Conservation (phyloP, 2,797 vertebrate species). For the Spatula versicolor region DNA sequence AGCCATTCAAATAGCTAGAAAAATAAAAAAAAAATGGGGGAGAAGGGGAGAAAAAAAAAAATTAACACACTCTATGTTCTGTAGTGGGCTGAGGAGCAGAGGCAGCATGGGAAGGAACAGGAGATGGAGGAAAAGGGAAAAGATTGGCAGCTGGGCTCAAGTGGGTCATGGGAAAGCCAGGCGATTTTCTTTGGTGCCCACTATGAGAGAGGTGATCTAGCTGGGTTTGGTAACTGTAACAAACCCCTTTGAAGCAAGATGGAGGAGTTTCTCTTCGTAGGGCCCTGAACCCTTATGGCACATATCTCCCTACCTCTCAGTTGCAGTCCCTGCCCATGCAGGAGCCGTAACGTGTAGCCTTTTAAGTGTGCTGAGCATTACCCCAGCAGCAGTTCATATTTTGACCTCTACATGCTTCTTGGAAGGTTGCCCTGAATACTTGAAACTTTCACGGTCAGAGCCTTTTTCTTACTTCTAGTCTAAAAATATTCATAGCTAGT, state of each 20-base stretch:
- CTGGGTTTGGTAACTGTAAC: not conserved
- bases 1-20: not conserved
- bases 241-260: not conserved
- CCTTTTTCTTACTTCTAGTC: not conserved
- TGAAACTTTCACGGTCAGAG: not conserved
- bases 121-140: not conserved
- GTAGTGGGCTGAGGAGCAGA: not conserved
- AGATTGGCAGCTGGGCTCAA: not conserved
- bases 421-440: not conserved
- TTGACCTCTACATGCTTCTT: not conserved
- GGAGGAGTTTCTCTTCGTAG: not conserved
- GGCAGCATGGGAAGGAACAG: not conserved
- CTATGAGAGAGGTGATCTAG: not conserved
- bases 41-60: not conserved
- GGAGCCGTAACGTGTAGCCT: accelerated
- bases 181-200: not conserved
- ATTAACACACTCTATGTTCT: not conserved
- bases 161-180: not conserved
- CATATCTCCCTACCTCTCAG: not conserved
- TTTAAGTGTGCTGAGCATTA: not conserved
- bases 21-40: not conserved
- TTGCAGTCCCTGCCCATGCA: not conserved
- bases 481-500: not conserved
- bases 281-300: not conserved
- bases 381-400: not conserved